Conservation (phyloP, 2,113 vertebrate species). For the Microcebus ravelobensis region DNA sequence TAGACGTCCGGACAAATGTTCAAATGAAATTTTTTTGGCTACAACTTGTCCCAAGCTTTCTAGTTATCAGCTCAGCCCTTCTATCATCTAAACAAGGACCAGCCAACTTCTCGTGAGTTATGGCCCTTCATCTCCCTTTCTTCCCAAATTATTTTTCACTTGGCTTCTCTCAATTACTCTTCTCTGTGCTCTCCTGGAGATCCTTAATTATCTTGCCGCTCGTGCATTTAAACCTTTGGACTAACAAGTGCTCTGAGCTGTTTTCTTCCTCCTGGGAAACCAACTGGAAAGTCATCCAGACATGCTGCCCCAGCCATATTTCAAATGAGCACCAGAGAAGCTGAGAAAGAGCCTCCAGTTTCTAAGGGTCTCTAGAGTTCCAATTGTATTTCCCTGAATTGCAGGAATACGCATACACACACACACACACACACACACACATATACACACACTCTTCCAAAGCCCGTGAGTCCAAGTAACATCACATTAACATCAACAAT, state of each 20-base stretch:
- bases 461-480: background rate
- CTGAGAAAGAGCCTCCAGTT: background rate
- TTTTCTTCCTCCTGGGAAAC: constrained; percentile 54
- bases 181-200: constrained; percentile 24
- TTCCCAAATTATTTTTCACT: constrained; percentile 53
- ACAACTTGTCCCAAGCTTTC: background rate
- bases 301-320: background rate
- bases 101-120: constrained; percentile 49
- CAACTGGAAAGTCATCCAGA: constrained; percentile 36
- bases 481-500: background rate
- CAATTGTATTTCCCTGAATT: background rate
- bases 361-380: background rate
- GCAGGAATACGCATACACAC: background rate
- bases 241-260: constrained; percentile 57
- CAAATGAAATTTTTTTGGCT: constrained; percentile 28
- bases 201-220: constrained; percentile 58
- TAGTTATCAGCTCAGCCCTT: background rate
- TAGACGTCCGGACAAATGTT: background rate
- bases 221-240: constrained; percentile 55
- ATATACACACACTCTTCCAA: background rate
- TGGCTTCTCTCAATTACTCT: constrained; percentile 54
- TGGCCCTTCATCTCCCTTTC: constrained; percentile 15
- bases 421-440: background rate
- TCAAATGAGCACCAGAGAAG: constrained; percentile 12
- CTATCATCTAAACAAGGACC: background rate